Evolutionary conservation across 1,140 invertebrate species (phyloP), one percentile per base, ranked within the genome.

Genomic region (Geopemphigus sp.): DNA sequence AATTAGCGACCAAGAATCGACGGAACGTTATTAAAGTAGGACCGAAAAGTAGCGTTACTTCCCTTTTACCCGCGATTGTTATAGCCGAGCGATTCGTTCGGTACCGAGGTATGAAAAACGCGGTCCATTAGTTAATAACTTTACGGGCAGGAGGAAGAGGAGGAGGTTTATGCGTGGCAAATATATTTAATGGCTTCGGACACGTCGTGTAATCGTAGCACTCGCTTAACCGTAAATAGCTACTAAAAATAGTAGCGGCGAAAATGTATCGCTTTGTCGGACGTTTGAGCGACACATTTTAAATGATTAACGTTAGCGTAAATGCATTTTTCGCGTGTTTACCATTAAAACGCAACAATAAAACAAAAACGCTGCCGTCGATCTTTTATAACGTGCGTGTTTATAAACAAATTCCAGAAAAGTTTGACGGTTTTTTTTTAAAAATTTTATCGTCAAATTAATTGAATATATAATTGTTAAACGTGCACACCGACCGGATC

Each of bases 51-150:
- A 72, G 29, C 53, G 54, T 72, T 53, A 72, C 54, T 72, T 72
- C 54, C 50, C 47, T 68, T 68, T 68, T 50, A 50, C 50, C 50
- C 10, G 45, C 22, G 66, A 68, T 68, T 68, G 66, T 68, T 68
- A 68, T 68, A 47, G 45, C 39, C 47, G 64, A 68, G 66, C 47
- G 66, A 50, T 47, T 68, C n/a, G 47, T 29, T 54, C 47, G 26
- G 3, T 19, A 29, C 50, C 0, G 22, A 19, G 45, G 66, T 50
- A 26, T 50, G 22, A 6, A 50, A 54, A 54, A 72, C 8, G 22
- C 50, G 53, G 26, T 72, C 68, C 68, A 54, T 72, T 72, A 72
- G 68, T 72, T 72, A 54, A 72, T 72, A 72, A 72, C 47, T 54
- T 54, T 72, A 54, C 17, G 50, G 47, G 68, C 19, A 12, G 47